These are phyloP conservation scores for Lepisosteus osseus DNA, from an alignment of 2,113 vertebrate species.

Conservation along the genomic window DNA sequence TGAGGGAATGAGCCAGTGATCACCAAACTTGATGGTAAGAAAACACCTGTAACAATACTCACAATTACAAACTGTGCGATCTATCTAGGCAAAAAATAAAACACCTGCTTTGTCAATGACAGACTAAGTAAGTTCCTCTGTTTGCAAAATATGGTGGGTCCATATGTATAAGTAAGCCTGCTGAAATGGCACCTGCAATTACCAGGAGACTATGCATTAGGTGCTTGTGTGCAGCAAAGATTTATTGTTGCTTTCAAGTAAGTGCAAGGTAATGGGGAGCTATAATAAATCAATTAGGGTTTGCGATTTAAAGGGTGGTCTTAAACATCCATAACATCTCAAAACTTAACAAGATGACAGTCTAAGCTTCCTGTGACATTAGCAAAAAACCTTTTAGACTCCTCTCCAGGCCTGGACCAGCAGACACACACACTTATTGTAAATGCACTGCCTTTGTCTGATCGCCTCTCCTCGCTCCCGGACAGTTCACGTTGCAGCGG, in stretches of 20 bases:
- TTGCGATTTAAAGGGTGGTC: slow-evolving; percentile 24
- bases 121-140: slow-evolving; percentile 7
- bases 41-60: background rate
- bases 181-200: slow-evolving; percentile 29
- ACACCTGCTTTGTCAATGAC: background rate
- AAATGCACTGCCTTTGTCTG: background rate
- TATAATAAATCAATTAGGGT: slow-evolving; percentile 34
- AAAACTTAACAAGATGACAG: slow-evolving; percentile 10
- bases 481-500: background rate
- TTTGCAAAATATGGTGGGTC: slow-evolving; percentile 12
- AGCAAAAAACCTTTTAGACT: background rate
- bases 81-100: background rate
- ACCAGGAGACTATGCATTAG: slow-evolving; percentile 18
- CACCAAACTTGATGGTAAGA: no score
- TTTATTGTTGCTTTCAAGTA: slow-evolving; percentile 33
- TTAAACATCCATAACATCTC: slow-evolving; percentile 23
- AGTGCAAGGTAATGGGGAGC: slow-evolving; percentile 26
- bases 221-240: slow-evolving; percentile 22
- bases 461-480: background rate
- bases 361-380: background rate
- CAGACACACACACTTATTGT: background rate
- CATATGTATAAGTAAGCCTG: slow-evolving; percentile 13
- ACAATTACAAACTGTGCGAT: slow-evolving; percentile 3
- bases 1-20: no score
- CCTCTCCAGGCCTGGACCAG: background rate